These are phyloP conservation scores for Manis pentadactyla DNA, from an alignment of 2,797 vertebrate genomes.

Conservation along the genomic window DNA sequence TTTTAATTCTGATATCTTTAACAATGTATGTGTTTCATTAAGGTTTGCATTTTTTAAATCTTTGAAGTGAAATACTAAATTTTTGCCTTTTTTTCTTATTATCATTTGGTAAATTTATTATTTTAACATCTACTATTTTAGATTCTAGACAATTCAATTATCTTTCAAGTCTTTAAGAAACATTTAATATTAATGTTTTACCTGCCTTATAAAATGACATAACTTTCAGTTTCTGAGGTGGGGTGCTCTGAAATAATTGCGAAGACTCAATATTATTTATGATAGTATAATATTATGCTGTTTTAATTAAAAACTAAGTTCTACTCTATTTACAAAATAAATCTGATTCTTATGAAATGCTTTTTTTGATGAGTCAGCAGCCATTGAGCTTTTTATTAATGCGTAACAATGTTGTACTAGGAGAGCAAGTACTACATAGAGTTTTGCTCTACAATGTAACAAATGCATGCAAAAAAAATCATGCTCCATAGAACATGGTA, in stretches of 20 bases:
- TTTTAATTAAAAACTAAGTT: conserved; percentile 28
- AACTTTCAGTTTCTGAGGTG: neutral
- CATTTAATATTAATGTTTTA: neutral
- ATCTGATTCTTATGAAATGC: neutral
- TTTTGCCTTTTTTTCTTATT: neutral
- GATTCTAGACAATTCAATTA: neutral
- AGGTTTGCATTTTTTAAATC: neutral
- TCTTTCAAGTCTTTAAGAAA: conserved; percentile 26
- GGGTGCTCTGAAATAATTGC: neutral
- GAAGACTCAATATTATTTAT: neutral
- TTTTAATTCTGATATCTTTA: neutral
- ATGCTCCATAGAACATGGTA: neutral
- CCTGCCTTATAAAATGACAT: neutral
- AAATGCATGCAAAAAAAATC: neutral
- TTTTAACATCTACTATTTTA: neutral
- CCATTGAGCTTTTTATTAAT: neutral
- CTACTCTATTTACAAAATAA: neutral
- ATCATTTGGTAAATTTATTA: conserved; percentile 19
- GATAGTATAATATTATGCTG: neutral
- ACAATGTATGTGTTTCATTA: neutral
- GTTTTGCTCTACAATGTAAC: neutral
- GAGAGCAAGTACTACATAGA: neutral
- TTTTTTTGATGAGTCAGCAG: neutral
- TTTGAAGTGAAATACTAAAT: conserved; percentile 16
- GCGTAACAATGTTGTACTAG: neutral